These are phyloP conservation scores for Silurus lanzhouensis DNA, from an alignment of 2,797 vertebrate genomes.

Conservation along the genomic window DNA sequence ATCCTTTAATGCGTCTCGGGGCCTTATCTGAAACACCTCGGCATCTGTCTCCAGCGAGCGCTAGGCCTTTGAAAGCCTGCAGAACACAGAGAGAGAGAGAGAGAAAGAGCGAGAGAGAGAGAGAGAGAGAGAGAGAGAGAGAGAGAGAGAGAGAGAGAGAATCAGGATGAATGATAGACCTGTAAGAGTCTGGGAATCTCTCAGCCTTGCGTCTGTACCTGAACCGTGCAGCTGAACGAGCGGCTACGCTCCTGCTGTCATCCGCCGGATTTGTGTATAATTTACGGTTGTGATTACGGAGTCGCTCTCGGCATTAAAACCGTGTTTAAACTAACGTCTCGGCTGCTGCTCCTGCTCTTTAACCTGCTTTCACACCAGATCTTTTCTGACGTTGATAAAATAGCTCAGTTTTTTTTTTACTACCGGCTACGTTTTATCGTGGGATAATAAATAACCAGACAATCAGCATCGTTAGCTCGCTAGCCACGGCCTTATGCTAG, in stretches of 20 bases:
- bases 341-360: not conserved
- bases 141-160: not conserved
- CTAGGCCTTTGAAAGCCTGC: slow-evolving; percentile 80
- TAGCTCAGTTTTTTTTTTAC: slow-evolving; percentile 4
- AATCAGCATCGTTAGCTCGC: not conserved
- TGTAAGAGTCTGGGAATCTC: slow-evolving; percentile 82
- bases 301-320: slow-evolving; percentile 13
- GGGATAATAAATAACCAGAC: not conserved
- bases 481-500: not conserved
- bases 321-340: not conserved
- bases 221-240: slow-evolving; percentile 58
- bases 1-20: slow-evolving; percentile 84
- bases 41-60: slow-evolving; percentile 81
- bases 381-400: not conserved
- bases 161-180: slow-evolving; percentile 82
- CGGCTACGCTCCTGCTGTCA: slow-evolving; percentile 52
- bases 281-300: not conserved
- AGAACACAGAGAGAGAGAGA: slow-evolving; percentile 63
- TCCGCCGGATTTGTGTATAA: not conserved
- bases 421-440: not conserved
- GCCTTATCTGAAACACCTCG: slow-evolving; percentile 86
- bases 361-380: not conserved
- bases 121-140: not conserved
- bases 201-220: slow-evolving; percentile 75
- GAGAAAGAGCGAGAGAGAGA: slow-evolving; percentile 58